These are phyloP conservation scores for Danaus plexippus DNA, from an alignment of 1,140 invertebrate species.

Conservation along the genomic window DNA sequence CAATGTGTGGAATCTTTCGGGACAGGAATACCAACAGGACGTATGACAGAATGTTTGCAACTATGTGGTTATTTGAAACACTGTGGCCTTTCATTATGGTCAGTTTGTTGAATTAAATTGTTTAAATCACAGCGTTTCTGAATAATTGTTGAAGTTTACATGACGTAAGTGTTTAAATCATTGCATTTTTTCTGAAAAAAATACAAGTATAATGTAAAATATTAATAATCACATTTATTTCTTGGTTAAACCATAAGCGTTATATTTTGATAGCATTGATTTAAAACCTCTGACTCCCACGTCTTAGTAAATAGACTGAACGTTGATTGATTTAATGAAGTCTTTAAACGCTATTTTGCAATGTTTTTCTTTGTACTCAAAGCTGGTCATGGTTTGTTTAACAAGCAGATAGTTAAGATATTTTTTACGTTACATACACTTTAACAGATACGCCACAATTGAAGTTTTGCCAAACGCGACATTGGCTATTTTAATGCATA, in stretches of 20 bases:
- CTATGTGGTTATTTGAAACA: constrained; percentile 34
- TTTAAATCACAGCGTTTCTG: too few relatives aligned
- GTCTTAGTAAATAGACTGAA: too few relatives aligned
- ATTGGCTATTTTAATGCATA: constrained; percentile 49
- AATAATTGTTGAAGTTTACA: too few relatives aligned
- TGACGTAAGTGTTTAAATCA: too few relatives aligned
- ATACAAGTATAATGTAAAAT: too few relatives aligned
- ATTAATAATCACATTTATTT: too few relatives aligned
- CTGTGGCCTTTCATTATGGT: constrained; percentile 19
- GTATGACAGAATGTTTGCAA: constrained; percentile 33
- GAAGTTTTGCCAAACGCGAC: constrained; percentile 52
- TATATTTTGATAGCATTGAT: too few relatives aligned
- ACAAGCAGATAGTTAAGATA: constrained; percentile 17
- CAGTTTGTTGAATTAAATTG: constrained; percentile 6
- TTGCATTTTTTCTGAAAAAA: too few relatives aligned
- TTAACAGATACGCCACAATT: constrained; percentile 36
- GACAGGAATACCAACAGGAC: constrained; percentile 22
- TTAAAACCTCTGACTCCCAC: too few relatives aligned
- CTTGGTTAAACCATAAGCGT: too few relatives aligned
- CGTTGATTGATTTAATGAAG: constrained; percentile 34
- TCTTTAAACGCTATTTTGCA: constrained; percentile 35
- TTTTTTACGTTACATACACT: constrained; percentile 30
- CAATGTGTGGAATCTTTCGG: constrained; percentile 36
- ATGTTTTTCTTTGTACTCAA: neutral
- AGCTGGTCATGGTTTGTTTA: constrained; percentile 36